Evolutionary conservation across 2,888 invertebrate genomes (phyloP), one percentile per base, ranked within the genome.

Genomic region (Halictus ligatus): DNA sequence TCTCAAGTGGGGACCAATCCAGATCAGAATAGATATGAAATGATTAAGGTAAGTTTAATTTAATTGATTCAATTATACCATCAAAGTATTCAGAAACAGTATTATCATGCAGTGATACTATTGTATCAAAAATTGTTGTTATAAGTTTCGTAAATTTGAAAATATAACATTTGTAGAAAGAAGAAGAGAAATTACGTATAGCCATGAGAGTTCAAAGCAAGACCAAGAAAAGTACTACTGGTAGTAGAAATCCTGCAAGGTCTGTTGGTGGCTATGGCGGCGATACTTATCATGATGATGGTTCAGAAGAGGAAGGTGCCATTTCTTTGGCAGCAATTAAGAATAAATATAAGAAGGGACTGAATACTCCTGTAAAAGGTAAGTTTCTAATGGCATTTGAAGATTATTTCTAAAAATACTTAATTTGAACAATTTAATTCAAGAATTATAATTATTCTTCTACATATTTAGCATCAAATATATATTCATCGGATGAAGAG

Each of bases 1-100:
- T 98, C 99, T 1, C 98, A 98, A 95, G 98, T 99, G 64, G 99
- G 98, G 8, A 97, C 97, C 86, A 99, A 99, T 96, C 99, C 99
- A 0, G 99, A 99, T 94, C 98, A 98, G 18, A 98, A 99, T 94
- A 97, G 99, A 94, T 97, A 97, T 79, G 98, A 98, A 91, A 97
- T 99, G 96, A 97, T 99, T 12, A 99, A 99, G 97, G 98, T 98
- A 92, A 88, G 89, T 83, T 79, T 69, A 40, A 50, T 81, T 89
- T 69, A 0, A 43, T 77, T 35, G 48, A 67, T 69, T 78, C n/a
- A 15, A 50, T 50, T 58, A 29, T 78, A n/a, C 50, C 3, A 58
- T 50, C 12, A 71, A 67, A 25, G 48, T 43, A 58, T 81, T 50
- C 60, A n/a, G 25, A 8, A 67, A 25, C 12, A 54, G 43, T 13